Base-by-base conservation (phyloP, 2,113 vertebrate species). In the Eudyptes chrysolophus region DNA sequence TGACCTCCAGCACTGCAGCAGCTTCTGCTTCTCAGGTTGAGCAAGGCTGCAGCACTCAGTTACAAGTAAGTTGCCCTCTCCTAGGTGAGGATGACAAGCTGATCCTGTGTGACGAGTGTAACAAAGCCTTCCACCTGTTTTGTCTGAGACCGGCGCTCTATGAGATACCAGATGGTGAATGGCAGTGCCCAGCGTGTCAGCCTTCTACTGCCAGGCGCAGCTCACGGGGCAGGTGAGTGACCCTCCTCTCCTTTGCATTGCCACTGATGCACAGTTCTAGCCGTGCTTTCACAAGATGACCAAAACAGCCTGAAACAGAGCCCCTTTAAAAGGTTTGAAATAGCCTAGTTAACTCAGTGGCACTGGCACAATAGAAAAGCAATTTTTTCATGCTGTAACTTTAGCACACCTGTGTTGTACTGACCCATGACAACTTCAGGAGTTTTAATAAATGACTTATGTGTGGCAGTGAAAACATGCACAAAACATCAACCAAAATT, bases 91-190 rank as follows among this genome's bases (percentile, higher is more conserved):
- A 99, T 69, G 99, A 99, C 98, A 99, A 99, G 93, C 98, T 99
- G 83, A 99, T 99, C 97, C 98, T 99, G 60, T 99, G 99, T 94
- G 99, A 99, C 0, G 99, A 99, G 97, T 99, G 99, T 97, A 99
- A 99, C 97, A 99, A 99, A 98, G 99, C 99, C 83, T 99, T 99
- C 99, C 99, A 99, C 96, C 98, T 99, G 88, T 99, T 99, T 88
- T 99, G 99, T 94, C 98, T 99, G 98, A 97, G 99, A 21, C 99
- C 99, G 0, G 99, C 99, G 1, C 98, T 99, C 38, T 99, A 99
- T 74, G 99, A 99, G 96, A 99, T 99, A 79, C 99, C 99, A 5
- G 98, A 98, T 0, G 99, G 99, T 7, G 99, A 99, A 77, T 99
- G 99, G 99, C 98, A 99, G 84, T 99, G 99, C 84, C 99, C 99